A percentile compares a stretch with the other conserved stretches of the same genome.
phyloP scores from a whole-genome alignment of 2,797 vertebrate species.

The Enoplosus armatus region DNA sequence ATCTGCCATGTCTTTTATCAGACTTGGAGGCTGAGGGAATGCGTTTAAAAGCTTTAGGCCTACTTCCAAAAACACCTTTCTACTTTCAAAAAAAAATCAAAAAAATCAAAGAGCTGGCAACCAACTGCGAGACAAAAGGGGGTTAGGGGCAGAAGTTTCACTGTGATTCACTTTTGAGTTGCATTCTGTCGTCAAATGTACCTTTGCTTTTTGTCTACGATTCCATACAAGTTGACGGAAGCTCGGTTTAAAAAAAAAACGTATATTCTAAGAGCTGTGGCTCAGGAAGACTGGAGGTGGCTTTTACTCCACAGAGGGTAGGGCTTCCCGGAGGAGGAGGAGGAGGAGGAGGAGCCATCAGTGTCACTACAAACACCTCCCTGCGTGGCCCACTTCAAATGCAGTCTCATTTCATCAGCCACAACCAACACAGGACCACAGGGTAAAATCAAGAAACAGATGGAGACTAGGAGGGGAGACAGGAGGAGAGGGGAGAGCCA shows the following conservation, averaged over 20 bases:
- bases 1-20: constrained; percentile 75
- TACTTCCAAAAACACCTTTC: constrained; percentile 62
- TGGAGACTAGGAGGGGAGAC: constrained; percentile 67
- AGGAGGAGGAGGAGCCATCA: constrained; percentile 63
- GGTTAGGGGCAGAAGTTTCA: constrained; percentile 53
- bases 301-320: constrained; percentile 50
- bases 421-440: constrained; percentile 69
- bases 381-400: constrained; percentile 75
- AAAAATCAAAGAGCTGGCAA: constrained; percentile 63
- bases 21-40: constrained; percentile 65
- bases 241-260: constrained; percentile 29
- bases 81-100: constrained; percentile 46
- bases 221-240: constrained; percentile 45
- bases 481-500: constrained; percentile 30
- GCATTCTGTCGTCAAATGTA: constrained; percentile 67
- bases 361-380: constrained; percentile 76
- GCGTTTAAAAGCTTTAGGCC: constrained; percentile 74
- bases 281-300: constrained; percentile 42
- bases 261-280: constrained; percentile 31
- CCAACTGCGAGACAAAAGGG: constrained; percentile 60
- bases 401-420: constrained; percentile 75
- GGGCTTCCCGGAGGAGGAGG: constrained; percentile 61
- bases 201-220: constrained; percentile 59
- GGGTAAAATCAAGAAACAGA: constrained; percentile 80
- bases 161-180: constrained; percentile 59